Base-by-base conservation (phyloP, 2,888 invertebrate species). In the Drosophila nr. medialis region DNA sequence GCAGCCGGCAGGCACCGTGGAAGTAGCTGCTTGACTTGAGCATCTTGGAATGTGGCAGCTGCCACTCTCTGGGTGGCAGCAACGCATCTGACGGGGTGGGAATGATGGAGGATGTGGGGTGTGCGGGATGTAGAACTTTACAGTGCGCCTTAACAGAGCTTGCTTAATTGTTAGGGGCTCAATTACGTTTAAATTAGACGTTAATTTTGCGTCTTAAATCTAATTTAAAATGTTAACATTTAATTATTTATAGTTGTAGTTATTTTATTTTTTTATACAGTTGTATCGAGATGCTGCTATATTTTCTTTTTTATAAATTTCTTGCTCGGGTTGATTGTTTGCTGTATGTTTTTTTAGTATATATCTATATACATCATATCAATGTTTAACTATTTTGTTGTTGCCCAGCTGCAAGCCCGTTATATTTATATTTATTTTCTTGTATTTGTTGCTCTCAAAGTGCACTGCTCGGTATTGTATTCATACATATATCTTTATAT, bases 181-280 rank as follows among this genome's bases (percentile, higher is more conserved):
- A 48, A 71, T 86, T 83, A 86, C 81, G 75, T 83, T 87, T 75
- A 89, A 85, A 86, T 85, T 89, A 70, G 72, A 84, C 81, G 53
- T 70, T 73, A 87, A 75, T 76, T 79, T 89, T 63, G 72, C 66
- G 54, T 54, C 87, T 89, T 80, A 82, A 67, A 77, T 64, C 73
- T 89, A 87, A 70, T 81, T 81, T 89, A 85, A 85, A 86, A 89
- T 86, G 75, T 79, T 85, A 89, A 85, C 86, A 79, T 84, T 79
- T 82, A 77, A 72, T 75, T 78, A 80, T 79, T 76, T 77, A 24
- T 56, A 54, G 18, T 58, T 55, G 51, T 42, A 29, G 70, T 55
- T 42, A 54, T 64, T 72, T 77, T 40, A 29, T 54, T 58, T 51
- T 58, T 72, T 72, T 74, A 63, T 85, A 85, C 66, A 72, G 55